These are phyloP conservation scores for Ictidomys tridecemlineatus DNA, from an alignment of 2,113 vertebrate species.

Conservation along the genomic window DNA sequence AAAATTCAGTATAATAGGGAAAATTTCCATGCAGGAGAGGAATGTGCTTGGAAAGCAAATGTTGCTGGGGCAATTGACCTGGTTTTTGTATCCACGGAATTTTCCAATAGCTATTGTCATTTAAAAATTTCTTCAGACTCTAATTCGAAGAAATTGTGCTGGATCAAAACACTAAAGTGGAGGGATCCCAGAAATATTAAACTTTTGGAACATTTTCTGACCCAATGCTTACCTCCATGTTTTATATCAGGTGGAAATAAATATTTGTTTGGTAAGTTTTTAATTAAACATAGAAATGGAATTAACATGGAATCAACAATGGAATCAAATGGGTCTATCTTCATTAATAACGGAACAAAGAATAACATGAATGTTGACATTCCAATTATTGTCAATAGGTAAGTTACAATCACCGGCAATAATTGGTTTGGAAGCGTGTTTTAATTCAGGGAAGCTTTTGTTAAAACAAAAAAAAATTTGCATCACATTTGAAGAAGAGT, in stretches of 20 bases:
- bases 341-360: neutral
- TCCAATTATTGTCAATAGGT: neutral
- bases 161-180: neutral
- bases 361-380: neutral
- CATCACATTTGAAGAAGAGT: neutral
- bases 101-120: neutral
- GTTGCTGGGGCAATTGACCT: neutral
- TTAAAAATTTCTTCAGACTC: neutral
- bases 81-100: neutral
- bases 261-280: neutral
- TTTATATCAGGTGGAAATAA: constrained; percentile 25
- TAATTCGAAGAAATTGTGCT: neutral
- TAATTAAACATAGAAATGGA: neutral
- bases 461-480: neutral
- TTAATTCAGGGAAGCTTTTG: neutral
- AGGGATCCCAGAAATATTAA: neutral
- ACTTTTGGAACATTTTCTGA: neutral
- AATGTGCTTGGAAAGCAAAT: neutral
- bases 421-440: neutral
- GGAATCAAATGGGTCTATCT: neutral
- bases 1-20: neutral
- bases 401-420: neutral
- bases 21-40: neutral
- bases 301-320: neutral
- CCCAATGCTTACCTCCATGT: neutral